Conservation (phyloP, 2,113 vertebrate species). For the Phylloscopus trochilus region DNA sequence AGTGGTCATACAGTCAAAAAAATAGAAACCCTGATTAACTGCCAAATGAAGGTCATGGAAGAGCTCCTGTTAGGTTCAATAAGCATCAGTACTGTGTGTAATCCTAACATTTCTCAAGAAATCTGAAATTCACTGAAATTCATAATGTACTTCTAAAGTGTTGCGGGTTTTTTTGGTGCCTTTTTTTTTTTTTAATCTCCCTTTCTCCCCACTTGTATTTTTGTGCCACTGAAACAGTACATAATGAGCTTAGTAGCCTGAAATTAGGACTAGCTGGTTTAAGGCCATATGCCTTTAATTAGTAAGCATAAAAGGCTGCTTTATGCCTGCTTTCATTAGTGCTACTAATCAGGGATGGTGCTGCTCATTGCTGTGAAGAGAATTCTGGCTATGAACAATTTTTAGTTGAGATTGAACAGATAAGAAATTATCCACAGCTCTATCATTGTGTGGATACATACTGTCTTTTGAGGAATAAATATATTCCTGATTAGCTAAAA, state of each 20-base stretch:
- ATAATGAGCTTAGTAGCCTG: background rate
- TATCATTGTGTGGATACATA: background rate
- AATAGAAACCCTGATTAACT: background rate
- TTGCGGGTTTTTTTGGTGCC: rapidly evolving
- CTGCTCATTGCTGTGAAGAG: background rate
- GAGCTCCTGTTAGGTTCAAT: background rate
- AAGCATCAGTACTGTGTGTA: background rate
- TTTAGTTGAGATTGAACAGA: background rate
- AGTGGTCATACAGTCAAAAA: background rate
- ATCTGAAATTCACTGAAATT: background rate
- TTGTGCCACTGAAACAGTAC: background rate
- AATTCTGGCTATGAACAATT: background rate
- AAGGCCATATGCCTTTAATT: background rate
- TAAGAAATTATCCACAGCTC: background rate
- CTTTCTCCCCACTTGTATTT: background rate
- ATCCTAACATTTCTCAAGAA: background rate
- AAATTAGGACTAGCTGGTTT: background rate
- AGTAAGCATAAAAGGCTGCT: background rate
- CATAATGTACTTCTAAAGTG: background rate
- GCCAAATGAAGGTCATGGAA: background rate
- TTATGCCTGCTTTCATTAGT: background rate
- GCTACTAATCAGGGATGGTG: background rate
- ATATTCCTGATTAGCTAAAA: background rate
- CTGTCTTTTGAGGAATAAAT: background rate
- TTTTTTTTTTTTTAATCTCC: background rate